These are phyloP conservation scores for Pheosia tremula DNA, from an alignment of 2,888 invertebrate genomes.

Conservation along the genomic window DNA sequence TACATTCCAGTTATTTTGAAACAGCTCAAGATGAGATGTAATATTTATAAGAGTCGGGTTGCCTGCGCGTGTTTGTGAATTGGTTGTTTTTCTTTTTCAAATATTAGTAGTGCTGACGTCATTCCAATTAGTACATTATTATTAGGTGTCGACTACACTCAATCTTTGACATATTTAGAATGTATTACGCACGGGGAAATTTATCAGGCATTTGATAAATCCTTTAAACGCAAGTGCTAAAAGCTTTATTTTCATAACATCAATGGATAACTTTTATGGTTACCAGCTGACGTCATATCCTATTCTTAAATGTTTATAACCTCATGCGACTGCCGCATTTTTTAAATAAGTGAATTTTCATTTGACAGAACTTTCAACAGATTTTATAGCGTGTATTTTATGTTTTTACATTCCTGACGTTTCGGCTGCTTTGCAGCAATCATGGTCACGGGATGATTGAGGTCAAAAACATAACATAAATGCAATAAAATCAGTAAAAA, in stretches of 20 bases:
- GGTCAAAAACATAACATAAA: no score
- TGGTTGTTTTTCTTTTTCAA: not conserved
- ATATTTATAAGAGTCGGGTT: not conserved
- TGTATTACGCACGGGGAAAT: not conserved
- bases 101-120: not conserved
- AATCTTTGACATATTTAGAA: not conserved
- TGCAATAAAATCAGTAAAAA: no score
- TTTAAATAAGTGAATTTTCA: not conserved
- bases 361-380: not conserved
- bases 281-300: not conserved
- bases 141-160: not conserved
- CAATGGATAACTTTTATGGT: not conserved
- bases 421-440: no score
- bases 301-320: not conserved
- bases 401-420: no score
- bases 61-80: not conserved
- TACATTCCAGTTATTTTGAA: not conserved
- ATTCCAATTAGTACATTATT: not conserved
- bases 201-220: not conserved
- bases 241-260: not conserved
- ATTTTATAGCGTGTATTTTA: no score
- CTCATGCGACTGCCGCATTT: not conserved
- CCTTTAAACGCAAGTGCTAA: not conserved
- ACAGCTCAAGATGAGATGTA: not conserved
- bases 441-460: no score